These are phyloP conservation scores for Ceratoteleas bidentatus DNA, from an alignment of 1,140 invertebrate species.

Conservation along the genomic window DNA sequence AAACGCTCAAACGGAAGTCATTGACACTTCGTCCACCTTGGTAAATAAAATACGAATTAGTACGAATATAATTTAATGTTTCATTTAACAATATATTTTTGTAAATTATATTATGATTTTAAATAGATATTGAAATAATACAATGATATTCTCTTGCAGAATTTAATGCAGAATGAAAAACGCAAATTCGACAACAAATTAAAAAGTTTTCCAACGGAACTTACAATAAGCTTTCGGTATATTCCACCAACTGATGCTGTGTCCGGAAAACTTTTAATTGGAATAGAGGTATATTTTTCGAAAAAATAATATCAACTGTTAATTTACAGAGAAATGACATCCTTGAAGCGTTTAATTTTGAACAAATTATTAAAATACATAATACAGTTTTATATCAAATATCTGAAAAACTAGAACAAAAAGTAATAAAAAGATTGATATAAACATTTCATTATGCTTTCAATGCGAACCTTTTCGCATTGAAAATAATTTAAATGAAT, in stretches of 20 bases:
- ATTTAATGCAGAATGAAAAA: constrained; percentile 71
- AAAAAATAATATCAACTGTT: not conserved
- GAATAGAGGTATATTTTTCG: constrained; percentile 74
- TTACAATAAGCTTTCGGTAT: constrained; percentile 77
- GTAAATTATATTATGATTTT: not conserved
- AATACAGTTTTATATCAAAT: not conserved
- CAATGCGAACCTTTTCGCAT: no score
- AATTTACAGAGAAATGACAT: not conserved
- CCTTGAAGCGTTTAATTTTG: not conserved
- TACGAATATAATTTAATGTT: not conserved
- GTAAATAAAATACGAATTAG: constrained; percentile 45
- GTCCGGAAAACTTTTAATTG: constrained; percentile 76
- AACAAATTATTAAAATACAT: not conserved
- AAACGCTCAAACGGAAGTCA: constrained; percentile 64
- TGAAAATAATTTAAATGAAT: not conserved
- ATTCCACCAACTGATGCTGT: constrained; percentile 71
- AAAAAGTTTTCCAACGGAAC: constrained; percentile 76
- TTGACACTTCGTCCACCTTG: constrained; percentile 73
- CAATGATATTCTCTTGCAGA: constrained; percentile 66
- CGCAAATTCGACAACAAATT: constrained; percentile 70
- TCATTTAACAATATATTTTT: not conserved
- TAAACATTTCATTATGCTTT: no score
- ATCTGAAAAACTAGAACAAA: no score
- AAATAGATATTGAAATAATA: constrained; percentile 13
- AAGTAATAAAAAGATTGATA: no score